Conservation (phyloP, 2,113 vertebrate species). For the Oenanthe oenanthe region DNA sequence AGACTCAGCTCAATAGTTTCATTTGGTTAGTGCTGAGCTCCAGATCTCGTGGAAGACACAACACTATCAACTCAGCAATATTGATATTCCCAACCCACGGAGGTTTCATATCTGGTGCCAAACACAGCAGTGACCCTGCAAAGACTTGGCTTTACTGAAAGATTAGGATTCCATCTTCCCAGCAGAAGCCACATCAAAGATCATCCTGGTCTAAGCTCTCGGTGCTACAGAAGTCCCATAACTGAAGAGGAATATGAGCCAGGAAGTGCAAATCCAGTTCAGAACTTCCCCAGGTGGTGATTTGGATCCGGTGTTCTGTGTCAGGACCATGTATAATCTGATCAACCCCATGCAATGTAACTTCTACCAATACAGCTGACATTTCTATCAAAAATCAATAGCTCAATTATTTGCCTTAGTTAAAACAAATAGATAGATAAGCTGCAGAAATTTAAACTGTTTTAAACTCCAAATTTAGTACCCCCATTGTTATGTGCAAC, state of each 20-base stretch:
- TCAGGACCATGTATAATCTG: constrained; percentile 30
- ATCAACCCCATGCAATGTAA: constrained; percentile 38
- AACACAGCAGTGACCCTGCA: background rate
- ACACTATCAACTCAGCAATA: constrained; percentile 72
- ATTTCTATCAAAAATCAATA: background rate
- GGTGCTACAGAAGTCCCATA: constrained; percentile 39
- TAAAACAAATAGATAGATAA: background rate
- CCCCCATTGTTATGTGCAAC: background rate
- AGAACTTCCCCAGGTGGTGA: constrained; percentile 41
- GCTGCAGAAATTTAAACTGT: background rate
- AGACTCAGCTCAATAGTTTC: constrained; percentile 83
- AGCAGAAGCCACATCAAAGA: constrained; percentile 33
- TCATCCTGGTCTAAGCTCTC: constrained; percentile 27
- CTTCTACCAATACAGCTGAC: background rate
- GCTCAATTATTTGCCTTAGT: background rate
- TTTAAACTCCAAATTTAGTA: background rate
- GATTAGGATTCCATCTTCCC: constrained; percentile 34
- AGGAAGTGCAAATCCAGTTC: constrained; percentile 62
- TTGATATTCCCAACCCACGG: constrained; percentile 65
- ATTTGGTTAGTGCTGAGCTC: constrained; percentile 72
- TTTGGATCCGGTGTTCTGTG: constrained; percentile 44
- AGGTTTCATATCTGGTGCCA: constrained; percentile 2
- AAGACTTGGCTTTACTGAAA: constrained; percentile 37
- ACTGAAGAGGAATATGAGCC: constrained; percentile 58
- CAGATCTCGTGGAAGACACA: constrained; percentile 63